A percentile compares a stretch with the other conserved stretches of the same genome.
Conservation (phyloP, 2,797 vertebrate species). For the Gambelia wislizenii region DNA sequence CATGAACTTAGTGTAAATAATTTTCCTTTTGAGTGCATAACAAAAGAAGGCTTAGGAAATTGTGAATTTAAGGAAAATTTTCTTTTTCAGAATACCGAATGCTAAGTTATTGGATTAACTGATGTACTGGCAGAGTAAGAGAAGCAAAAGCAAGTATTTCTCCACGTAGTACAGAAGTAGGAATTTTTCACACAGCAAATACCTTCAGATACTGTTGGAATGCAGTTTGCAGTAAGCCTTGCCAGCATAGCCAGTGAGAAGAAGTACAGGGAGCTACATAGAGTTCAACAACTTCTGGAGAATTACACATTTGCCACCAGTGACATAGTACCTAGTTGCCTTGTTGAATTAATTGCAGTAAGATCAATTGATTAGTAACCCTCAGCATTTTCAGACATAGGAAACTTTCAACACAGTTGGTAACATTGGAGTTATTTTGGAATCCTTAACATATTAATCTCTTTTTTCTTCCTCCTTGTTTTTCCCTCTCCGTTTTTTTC, state of each 20-base stretch:
- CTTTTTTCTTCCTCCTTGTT: not conserved
- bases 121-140: not conserved
- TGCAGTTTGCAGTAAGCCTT: too few relatives aligned
- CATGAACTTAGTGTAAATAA: not conserved
- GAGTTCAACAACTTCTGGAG: too few relatives aligned
- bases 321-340: not conserved
- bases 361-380: not conserved
- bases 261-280: too few relatives aligned
- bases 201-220: too few relatives aligned
- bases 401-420: not conserved
- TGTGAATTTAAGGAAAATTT: not conserved
- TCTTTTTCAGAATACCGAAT: not conserved
- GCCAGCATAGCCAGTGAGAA: too few relatives aligned
- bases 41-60: not conserved
- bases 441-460: not conserved
- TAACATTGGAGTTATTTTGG: not conserved
- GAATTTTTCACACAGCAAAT: too few relatives aligned
- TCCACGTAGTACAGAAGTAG: not conserved
- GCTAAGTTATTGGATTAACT: not conserved
- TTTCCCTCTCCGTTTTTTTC: not conserved
- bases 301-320: too few relatives aligned
- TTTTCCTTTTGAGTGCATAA: too few relatives aligned
- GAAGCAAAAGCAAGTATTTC: not conserved
- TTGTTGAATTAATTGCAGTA: not conserved
- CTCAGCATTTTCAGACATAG: not conserved